phyloP scores from a whole-genome alignment of 1,140 invertebrate genomes.

The Lysiphlebus fabarum region DNA sequence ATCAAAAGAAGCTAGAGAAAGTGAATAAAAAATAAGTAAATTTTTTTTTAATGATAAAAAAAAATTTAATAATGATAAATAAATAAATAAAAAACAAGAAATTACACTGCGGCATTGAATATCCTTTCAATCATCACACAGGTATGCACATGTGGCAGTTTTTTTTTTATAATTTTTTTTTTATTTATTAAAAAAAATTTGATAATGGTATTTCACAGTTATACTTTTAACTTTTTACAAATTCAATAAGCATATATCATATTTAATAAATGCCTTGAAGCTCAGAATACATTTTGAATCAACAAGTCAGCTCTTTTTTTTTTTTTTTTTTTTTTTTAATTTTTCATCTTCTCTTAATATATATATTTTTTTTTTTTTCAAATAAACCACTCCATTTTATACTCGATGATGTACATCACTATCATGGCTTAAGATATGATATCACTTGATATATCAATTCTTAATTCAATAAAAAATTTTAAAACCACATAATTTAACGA shows the following conservation, averaged over 20 bases:
- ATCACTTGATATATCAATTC: no score
- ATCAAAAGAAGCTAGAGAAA: slow-evolving; percentile 7
- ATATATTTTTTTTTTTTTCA: neutral
- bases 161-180: neutral
- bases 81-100: slow-evolving; percentile 2
- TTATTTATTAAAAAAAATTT: slow-evolving; percentile 6
- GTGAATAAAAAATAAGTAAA: slow-evolving; percentile 18
- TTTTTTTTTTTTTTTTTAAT: slow-evolving; percentile 6
- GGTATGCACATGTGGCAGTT: neutral
- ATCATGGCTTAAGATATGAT: no score
- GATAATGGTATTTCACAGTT: slow-evolving; percentile 1
- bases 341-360: neutral
- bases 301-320: slow-evolving; percentile 33
- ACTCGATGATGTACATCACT: no score
- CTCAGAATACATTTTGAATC: slow-evolving; percentile 33
- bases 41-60: no score
- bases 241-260: slow-evolving; percentile 52
- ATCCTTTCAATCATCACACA: slow-evolving; percentile 25
- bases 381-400: no score
- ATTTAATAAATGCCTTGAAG: slow-evolving; percentile 42
- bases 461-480: no score
- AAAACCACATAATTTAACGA: no score
- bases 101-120: slow-evolving; percentile 9
- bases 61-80: no score
- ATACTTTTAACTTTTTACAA: slow-evolving; percentile 43